Conservation (phyloP, 2,797 vertebrate genomes). For the Triplophysa bombifrons region DNA sequence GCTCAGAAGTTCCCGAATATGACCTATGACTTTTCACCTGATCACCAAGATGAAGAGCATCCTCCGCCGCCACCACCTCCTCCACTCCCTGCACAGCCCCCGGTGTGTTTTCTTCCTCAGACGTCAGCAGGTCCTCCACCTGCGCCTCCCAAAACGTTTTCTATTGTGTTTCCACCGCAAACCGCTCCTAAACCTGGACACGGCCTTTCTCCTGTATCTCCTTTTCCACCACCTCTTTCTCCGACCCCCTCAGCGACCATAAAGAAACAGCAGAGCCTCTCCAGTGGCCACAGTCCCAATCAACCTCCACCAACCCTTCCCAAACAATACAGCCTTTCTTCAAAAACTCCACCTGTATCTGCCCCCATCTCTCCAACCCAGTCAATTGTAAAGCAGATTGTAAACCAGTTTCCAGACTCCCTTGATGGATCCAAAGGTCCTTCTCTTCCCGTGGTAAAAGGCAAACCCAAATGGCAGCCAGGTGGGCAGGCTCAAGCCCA, state of each 20-base stretch:
- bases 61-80: slow-evolving; percentile 39
- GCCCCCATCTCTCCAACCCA: slow-evolving; percentile 74
- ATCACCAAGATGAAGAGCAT: slow-evolving; percentile 36
- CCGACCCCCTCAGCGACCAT: slow-evolving; percentile 60
- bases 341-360: slow-evolving; percentile 79
- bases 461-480: slow-evolving; percentile 94
- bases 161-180: slow-evolving; percentile 76
- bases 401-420: slow-evolving; percentile 87
- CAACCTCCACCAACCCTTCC: slow-evolving; percentile 85
- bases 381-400: slow-evolving; percentile 89
- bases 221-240: slow-evolving; percentile 64
- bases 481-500: slow-evolving; percentile 69
- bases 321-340: slow-evolving; percentile 89
- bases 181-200: slow-evolving; percentile 74
- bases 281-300: slow-evolving; percentile 74
- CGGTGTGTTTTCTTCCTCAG: slow-evolving; percentile 69
- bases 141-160: slow-evolving; percentile 83
- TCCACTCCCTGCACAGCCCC: slow-evolving; percentile 60
- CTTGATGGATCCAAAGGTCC: slow-evolving; percentile 75
- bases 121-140: slow-evolving; percentile 69
- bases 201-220: slow-evolving; percentile 64
- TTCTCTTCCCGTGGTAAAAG: slow-evolving; percentile 93
- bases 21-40: slow-evolving; percentile 73
- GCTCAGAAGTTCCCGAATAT: slow-evolving; percentile 86
- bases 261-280: slow-evolving; percentile 86